These are phyloP conservation scores for Procambarus virginalis DNA, from an alignment of 1,140 invertebrate genomes.

Conservation along the genomic window DNA sequence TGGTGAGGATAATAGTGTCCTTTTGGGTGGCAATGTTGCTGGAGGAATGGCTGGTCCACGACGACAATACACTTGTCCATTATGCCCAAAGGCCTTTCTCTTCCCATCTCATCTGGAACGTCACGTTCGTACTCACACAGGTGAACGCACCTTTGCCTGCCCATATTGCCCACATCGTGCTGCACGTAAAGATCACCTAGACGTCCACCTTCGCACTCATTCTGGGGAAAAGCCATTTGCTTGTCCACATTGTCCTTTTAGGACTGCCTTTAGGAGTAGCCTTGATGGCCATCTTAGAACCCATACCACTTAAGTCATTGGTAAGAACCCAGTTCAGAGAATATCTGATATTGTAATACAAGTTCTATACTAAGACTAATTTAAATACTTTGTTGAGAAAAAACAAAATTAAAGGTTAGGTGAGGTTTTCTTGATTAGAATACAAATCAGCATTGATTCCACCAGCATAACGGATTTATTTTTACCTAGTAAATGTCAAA, in stretches of 20 bases:
- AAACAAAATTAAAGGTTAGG: no score
- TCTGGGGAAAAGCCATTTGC: constrained; percentile 64
- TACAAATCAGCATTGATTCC: no score
- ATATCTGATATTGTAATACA: no score
- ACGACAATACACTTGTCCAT: constrained; percentile 54
- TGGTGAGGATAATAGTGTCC: neutral
- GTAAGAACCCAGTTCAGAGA: no score
- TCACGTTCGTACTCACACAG: constrained; percentile 71
- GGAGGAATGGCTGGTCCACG: constrained; percentile 6
- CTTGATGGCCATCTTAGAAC: constrained; percentile 58
- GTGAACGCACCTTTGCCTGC: constrained; percentile 54
- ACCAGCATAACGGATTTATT: no score
- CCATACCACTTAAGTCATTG: constrained; percentile 20
- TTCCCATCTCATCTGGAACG: constrained; percentile 74
- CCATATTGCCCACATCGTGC: constrained; percentile 74
- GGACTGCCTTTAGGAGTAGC: constrained; percentile 53
- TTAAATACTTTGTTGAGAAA: no score
- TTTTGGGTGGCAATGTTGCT: neutral
- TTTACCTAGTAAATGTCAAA: no score
- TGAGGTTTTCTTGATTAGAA: no score
- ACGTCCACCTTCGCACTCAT: constrained; percentile 63
- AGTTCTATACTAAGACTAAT: no score
- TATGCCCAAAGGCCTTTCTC: constrained; percentile 74
- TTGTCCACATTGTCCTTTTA: constrained; percentile 51
- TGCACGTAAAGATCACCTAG: constrained; percentile 74